Evolutionary conservation across 1,140 invertebrate genomes (phyloP).

Genomic region (Atta texana): DNA sequence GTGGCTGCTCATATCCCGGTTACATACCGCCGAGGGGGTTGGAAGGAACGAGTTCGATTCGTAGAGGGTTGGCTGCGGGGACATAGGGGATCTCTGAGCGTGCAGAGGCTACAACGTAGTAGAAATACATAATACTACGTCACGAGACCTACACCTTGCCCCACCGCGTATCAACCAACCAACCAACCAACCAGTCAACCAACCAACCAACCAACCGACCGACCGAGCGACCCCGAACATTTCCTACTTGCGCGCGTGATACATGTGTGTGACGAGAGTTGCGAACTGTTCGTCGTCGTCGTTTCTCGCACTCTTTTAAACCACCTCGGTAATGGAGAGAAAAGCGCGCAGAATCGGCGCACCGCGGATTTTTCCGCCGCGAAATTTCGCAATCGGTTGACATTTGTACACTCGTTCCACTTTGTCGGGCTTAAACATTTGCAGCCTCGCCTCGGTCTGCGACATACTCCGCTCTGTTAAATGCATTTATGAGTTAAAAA

Average conservation of each 20-base stretch:
- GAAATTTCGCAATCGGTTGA: conserved; percentile 38
- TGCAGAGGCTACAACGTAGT: conserved; percentile 74
- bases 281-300: conserved; percentile 61
- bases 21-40: conserved; percentile 69
- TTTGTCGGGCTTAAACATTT: conserved; percentile 11
- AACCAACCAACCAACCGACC: conserved; percentile 45
- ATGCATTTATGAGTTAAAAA: conserved; percentile 29
- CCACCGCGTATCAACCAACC: conserved; percentile 50
- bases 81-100: background rate
- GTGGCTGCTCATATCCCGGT: conserved; percentile 75
- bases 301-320: conserved; percentile 30
- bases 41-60: conserved; percentile 69
- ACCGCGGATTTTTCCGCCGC: conserved; percentile 25
- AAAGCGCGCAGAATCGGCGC: conserved; percentile 54
- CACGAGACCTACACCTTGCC: conserved; percentile 73
- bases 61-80: conserved; percentile 11
- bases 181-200: conserved; percentile 6
- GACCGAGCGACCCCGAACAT: conserved; percentile 62
- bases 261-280: conserved; percentile 68
- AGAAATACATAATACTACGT: conserved; percentile 77
- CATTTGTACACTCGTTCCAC: background rate
- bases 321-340: conserved; percentile 6
- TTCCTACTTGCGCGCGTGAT: conserved; percentile 66
- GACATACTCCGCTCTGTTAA: background rate
- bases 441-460: background rate